Evolutionary conservation across 2,888 invertebrate genomes (phyloP).

Genomic region (Netelia melanura): DNA sequence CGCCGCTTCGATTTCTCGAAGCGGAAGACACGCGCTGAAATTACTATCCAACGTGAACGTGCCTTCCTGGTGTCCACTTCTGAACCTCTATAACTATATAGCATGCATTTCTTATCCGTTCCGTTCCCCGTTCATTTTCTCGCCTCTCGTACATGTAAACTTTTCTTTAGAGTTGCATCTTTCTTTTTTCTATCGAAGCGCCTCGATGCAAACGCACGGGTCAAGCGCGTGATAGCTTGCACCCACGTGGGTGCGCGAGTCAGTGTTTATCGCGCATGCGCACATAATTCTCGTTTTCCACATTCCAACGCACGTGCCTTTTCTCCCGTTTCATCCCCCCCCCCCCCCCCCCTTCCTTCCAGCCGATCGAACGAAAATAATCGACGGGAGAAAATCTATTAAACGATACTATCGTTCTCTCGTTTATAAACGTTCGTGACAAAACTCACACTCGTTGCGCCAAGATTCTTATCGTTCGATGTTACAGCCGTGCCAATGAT

Average conservation of each 20-base stretch:
- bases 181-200: no score
- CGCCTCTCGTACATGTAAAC: no score
- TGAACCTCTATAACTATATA: conserved; percentile 9
- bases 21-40: conserved; percentile 66
- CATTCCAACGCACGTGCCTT: conserved; percentile 16
- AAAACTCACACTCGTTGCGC: background rate
- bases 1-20: conserved; percentile 55
- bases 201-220: no score
- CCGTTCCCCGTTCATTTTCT: no score
- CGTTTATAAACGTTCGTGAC: conserved; percentile 4
- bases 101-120: no score
- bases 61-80: conserved; percentile 48
- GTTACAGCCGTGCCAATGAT: no score
- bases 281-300: conserved; percentile 10
- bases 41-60: conserved; percentile 60
- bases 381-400: conserved; percentile 5
- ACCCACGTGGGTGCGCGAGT: conserved; percentile 15
- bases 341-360: background rate
- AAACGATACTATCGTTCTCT: background rate
- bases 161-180: no score
- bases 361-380: background rate
- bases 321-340: background rate
- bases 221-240: background rate
- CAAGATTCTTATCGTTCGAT: background rate
- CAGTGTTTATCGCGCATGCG: background rate